phyloP scores from a whole-genome alignment of 2,888 invertebrate genomes.

The Margaritifera margaritifera region DNA sequence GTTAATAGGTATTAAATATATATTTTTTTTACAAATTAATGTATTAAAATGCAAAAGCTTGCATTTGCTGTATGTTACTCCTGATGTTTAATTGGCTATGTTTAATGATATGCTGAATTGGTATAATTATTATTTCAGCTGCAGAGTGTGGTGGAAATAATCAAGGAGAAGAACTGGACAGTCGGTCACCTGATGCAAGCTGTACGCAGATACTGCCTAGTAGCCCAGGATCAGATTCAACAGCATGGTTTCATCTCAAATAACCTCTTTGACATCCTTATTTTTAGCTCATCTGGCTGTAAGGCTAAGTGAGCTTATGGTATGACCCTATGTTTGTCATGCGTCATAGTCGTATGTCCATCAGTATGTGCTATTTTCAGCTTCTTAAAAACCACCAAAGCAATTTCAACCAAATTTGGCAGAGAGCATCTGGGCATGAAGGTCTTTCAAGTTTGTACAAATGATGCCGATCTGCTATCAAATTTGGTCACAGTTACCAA shows the following conservation, averaged over 20 bases:
- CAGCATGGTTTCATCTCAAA: constrained; percentile 19
- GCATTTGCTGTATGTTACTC: too few species aligned
- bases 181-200: constrained; percentile 58
- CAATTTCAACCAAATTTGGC: too few species aligned
- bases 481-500: too few species aligned
- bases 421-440: too few species aligned
- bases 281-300: constrained; percentile 24
- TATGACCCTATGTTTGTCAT: too few species aligned
- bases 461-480: too few species aligned
- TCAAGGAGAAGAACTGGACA: constrained; percentile 49
- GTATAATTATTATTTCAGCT: constrained; percentile 40
- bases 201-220: constrained; percentile 52
- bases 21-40: not conserved
- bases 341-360: too few species aligned
- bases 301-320: constrained; percentile 6
- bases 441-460: too few species aligned
- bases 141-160: constrained; percentile 46
- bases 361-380: too few species aligned
- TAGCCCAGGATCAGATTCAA: constrained; percentile 24
- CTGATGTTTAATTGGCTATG: not conserved
- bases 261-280: constrained; percentile 34
- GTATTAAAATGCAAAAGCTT: not conserved
- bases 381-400: too few species aligned
- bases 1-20: not conserved
- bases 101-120: not conserved